phyloP scores from a whole-genome alignment of 37 sponge, comb jelly and placozoan genomes.

The Spongilla lacustris region DNA sequence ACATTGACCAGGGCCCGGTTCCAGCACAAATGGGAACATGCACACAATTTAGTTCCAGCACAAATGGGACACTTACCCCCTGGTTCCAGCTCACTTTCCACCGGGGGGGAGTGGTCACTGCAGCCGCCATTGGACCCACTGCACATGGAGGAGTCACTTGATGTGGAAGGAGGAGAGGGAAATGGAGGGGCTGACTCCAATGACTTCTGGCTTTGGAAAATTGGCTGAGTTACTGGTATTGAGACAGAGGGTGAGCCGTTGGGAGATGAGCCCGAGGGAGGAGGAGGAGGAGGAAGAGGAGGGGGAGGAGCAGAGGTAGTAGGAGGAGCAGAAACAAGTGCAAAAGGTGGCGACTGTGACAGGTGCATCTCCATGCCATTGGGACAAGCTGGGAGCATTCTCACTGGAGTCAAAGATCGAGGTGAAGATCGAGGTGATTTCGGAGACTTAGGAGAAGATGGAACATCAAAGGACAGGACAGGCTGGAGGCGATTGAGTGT shows the following conservation, averaged over 20 bases:
- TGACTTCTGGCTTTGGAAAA: constrained; percentile 35
- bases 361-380: background rate
- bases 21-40: background rate
- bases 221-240: background rate
- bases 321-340: constrained; percentile 18
- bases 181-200: constrained; percentile 35
- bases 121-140: constrained; percentile 8
- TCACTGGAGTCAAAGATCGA: background rate
- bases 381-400: background rate
- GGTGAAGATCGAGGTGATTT: background rate
- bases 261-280: background rate
- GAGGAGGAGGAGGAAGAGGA: constrained; percentile 12
- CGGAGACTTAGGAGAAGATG: constrained; percentile 12
- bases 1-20: background rate
- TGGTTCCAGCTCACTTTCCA: background rate
- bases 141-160: constrained; percentile 48
- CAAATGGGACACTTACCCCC: background rate
- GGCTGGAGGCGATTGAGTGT: background rate
- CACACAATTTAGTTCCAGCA: too few relatives aligned
- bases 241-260: background rate
- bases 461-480: background rate
- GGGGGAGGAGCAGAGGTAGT: constrained; percentile 37
- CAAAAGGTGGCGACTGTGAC: background rate
- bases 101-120: background rate
- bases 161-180: constrained; percentile 41